A percentile compares a stretch with the other conserved stretches of the same genome.
These are phyloP conservation scores for Platerodrilus igneus DNA, from an alignment of 2,888 invertebrate species.

Conservation along the genomic window DNA sequence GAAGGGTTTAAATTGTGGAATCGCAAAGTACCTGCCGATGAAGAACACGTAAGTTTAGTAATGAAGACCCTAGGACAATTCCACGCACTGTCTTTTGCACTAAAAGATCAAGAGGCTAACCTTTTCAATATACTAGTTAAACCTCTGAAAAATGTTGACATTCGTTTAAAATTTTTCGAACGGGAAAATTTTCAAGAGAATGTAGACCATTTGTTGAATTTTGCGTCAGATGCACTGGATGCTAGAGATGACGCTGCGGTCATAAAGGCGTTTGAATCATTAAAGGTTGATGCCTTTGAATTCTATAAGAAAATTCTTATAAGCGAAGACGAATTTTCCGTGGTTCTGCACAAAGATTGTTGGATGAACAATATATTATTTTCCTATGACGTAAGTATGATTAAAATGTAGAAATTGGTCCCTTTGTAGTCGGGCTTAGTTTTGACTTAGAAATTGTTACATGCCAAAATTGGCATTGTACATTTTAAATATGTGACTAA, in stretches of 20 bases:
- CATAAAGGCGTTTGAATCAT: constrained; percentile 1
- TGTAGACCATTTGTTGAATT: no score
- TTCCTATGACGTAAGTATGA: constrained; percentile 22
- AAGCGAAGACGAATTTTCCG: not conserved
- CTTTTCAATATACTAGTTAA: constrained; percentile 24
- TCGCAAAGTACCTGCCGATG: constrained; percentile 30
- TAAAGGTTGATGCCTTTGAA: constrained; percentile 6
- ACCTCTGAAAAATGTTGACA: no score
- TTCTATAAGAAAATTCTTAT: not conserved
- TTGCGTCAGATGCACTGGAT: constrained; percentile 1
- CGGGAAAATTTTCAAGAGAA: no score
- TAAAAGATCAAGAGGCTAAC: constrained; percentile 27
- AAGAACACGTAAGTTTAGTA: constrained; percentile 32
- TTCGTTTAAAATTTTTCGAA: no score
- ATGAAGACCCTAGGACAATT: constrained; percentile 32
- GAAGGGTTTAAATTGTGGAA: constrained; percentile 28
- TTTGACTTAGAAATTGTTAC: no score
- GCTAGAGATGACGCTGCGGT: constrained; percentile 5
- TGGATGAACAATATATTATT: constrained; percentile 25
- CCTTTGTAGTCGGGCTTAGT: no score
- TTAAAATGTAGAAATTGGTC: no score
- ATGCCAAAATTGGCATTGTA: no score
- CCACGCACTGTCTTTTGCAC: constrained; percentile 33
- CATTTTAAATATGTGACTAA: no score
- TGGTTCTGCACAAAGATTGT: constrained; percentile 21